Evolutionary conservation across 2,113 vertebrate species (phyloP), one percentile per base, ranked within the genome.

Genomic region (Nerophis lumbriciformis): DNA sequence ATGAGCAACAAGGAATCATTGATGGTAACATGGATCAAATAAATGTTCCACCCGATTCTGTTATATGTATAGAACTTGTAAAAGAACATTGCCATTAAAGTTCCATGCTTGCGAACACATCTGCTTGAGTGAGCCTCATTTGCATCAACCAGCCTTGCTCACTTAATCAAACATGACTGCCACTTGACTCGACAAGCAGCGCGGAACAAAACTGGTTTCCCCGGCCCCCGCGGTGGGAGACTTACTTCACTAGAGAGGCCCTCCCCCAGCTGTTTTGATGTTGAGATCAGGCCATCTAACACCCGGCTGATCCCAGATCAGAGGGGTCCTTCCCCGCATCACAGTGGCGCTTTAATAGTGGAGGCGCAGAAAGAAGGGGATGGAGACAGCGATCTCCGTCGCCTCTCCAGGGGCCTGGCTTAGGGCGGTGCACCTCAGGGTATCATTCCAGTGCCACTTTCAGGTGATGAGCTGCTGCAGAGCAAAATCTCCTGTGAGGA

Each of bases 221-320:
- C 37, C 44, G 65, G 66, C 58, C 49, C n/a, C 57, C 50, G 45
- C 36, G 71, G 50, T 12, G 2, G 11, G 45, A 59, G 48, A 62
- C 76, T 75, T 68, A 86, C 88, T 86, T 90, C 81, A 87, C 73
- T 65, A 84, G 88, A 87, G 88, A 77, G 76, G 80, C 86, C 86
- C 83, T 28, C 28, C 81, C 83, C 53, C 35, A 70, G 78, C 72
- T 77, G 81, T 63, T 73, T 56, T 69, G 65, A 67, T 57, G 72
- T 61, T 66, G 78, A 83, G 78, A 57, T 87, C 79, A 84, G 87
- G 88, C 89, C 89, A 90, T 87, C 11, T 55, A 88, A 77, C 68
- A 73, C 63, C 8, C 66, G 75, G 69, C 52, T 69, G 73, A 76
- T 72, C 71, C 73, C 68, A 38, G 68, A 68, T 74, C 68, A 66